Conservation (phyloP, 1,140 invertebrate genomes). For the Brachionus angularis region DNA sequence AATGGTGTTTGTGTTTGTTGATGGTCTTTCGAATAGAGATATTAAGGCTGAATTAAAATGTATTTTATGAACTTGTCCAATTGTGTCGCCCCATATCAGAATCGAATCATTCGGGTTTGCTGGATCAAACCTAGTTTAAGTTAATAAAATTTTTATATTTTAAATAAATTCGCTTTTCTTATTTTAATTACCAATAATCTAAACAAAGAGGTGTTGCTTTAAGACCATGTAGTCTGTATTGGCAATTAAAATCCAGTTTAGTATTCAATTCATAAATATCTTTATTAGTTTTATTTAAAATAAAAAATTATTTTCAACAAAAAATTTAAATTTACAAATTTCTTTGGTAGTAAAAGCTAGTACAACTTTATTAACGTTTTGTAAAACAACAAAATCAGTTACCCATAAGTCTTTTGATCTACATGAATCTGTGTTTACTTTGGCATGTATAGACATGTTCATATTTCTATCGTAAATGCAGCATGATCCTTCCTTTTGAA, state of each 20-base stretch:
- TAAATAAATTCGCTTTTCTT: too few relatives aligned
- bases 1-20: constrained; percentile 54
- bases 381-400: constrained; percentile 55
- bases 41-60: constrained; percentile 56
- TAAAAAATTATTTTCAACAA: constrained; percentile 44
- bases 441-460: constrained; percentile 50
- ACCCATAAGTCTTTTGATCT: constrained; percentile 56
- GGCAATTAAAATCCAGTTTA: constrained; percentile 56
- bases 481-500: constrained; percentile 52
- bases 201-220: constrained; percentile 54
- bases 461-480: constrained; percentile 53
- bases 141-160: too few relatives aligned
- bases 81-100: constrained; percentile 56
- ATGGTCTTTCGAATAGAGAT: constrained; percentile 55
- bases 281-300: too few relatives aligned
- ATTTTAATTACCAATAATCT: too few relatives aligned
- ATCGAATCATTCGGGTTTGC: constrained; percentile 56
- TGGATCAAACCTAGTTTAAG: too few relatives aligned
- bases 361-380: constrained; percentile 58
- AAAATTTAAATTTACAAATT: constrained; percentile 49
- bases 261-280: constrained; percentile 57
- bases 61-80: constrained; percentile 53
- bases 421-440: constrained; percentile 54
- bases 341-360: constrained; percentile 58
- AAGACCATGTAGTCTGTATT: constrained; percentile 55